Base-by-base conservation (phyloP, 2,797 vertebrate genomes). In the Melanogrammus aeglefinus region DNA sequence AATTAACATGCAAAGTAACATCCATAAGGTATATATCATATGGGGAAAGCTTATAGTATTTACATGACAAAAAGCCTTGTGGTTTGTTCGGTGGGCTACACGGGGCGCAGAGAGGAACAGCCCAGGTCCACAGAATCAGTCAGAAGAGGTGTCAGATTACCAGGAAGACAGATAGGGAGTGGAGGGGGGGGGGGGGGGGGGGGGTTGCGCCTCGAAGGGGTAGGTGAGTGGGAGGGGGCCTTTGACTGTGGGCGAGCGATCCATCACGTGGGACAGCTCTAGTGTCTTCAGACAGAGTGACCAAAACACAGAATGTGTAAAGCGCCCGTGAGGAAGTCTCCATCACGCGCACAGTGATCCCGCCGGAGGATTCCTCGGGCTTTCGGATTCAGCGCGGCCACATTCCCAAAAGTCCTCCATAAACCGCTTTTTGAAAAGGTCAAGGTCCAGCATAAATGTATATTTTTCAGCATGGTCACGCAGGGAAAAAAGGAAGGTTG, bases 271-370 rank as follows among this genome's bases (percentile, higher is more conserved):
- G 1, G 78, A 88, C 84, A 84, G 79, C 79, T 78, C 69, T 73
- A 79, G 81, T 83, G 85, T 84, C 81, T 78, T 77, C 77, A 77
- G 86, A 85, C 88, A 82, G 83, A 75, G 88, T 90, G 85, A 82
- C 83, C 80, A 85, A 87, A 87, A 90, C 90, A 81, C 79, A 85
- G 86, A 33, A 78, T 72, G n/a, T 76, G 78, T 84, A 81, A 91
- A 88, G 79, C 75, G 85, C 83, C 80, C 3, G 74, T 83, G 18
- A 57, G 51, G 51, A 57, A 57, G 21, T n/a, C 51, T 57, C 51
- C 51, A 57, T 57, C 51, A 57, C 6, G 51, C 51, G n/a, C 18
- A n/a, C 51, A 21, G 47, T 8, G 41, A 51, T 51, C 41, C 41
- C 41, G 41, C 44, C 44, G 5, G 16, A 13, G 44, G 44, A 51